A percentile compares a stretch with the other conserved stretches of the same genome.
Conservation (phyloP, 2,888 invertebrate species). For the Rhingia rostrata region DNA sequence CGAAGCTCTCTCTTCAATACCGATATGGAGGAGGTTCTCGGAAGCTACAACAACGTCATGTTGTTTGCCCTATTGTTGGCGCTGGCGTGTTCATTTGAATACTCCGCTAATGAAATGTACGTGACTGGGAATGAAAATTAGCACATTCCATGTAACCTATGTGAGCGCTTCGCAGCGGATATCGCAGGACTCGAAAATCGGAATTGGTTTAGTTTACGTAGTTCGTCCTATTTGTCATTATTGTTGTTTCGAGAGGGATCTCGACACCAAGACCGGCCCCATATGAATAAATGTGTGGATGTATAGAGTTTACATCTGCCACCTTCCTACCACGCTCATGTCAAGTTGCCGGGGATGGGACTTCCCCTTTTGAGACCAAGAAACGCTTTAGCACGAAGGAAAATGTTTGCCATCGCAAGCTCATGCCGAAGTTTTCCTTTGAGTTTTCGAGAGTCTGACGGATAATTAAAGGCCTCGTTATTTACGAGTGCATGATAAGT, state of each 20-base stretch:
- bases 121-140: conserved; percentile 70
- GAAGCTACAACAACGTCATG: conserved; percentile 44
- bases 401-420: conserved; percentile 41
- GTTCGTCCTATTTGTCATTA: conserved; percentile 4
- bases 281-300: conserved; percentile 43
- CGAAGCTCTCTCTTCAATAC: conserved; percentile 10
- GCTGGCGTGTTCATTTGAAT: conserved; percentile 62
- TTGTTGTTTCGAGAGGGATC: conserved; percentile 42
- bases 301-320: not conserved
- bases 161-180: not conserved
- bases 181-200: conserved; percentile 7
- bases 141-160: conserved; percentile 41
- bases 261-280: conserved; percentile 45
- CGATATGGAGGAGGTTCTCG: conserved; percentile 17
- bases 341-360: not conserved
- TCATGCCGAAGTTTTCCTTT: conserved; percentile 53
- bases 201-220: conserved; percentile 25
- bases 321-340: not conserved
- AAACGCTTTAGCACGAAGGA: conserved; percentile 37
- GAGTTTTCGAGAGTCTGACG: conserved; percentile 32
- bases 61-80: conserved; percentile 47
- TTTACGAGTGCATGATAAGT: conserved; percentile 54
- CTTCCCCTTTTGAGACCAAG: not conserved
- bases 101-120: conserved; percentile 69
- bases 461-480: conserved; percentile 50